These are phyloP conservation scores for Agapostemon virescens DNA, from an alignment of 2,888 invertebrate genomes.

Conservation along the genomic window DNA sequence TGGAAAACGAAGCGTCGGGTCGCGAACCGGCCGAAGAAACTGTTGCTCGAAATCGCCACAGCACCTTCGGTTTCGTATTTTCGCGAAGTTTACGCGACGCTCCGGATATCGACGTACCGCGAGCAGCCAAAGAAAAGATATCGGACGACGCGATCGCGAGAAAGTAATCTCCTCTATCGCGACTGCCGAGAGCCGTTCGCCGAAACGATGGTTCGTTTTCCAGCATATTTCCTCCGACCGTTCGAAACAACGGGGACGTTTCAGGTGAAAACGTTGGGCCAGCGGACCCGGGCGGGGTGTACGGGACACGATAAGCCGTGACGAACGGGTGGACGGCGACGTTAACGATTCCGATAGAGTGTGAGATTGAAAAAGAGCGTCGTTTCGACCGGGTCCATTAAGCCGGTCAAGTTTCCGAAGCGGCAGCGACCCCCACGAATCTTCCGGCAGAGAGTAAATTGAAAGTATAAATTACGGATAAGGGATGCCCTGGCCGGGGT, in stretches of 20 bases:
- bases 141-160: too few species aligned
- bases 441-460: conserved; percentile 72
- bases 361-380: conserved; percentile 56
- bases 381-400: conserved; percentile 53
- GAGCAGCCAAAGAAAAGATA: too few species aligned
- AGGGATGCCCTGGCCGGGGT: conserved; percentile 65
- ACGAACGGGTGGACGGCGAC: conserved; percentile 3
- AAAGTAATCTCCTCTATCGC: too few species aligned
- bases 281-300: not conserved
- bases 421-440: conserved; percentile 20
- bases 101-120: too few species aligned
- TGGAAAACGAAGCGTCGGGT: too few species aligned
- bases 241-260: not conserved
- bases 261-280: not conserved
- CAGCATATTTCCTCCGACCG: not conserved
- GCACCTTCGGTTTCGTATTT: too few species aligned
- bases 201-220: not conserved
- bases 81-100: too few species aligned
- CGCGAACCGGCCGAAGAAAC: too few species aligned
- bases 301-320: conserved; percentile 18
- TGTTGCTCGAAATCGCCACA: too few species aligned
- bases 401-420: conserved; percentile 41
- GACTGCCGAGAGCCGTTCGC: not conserved
- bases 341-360: conserved; percentile 56
- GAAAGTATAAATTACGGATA: conserved; percentile 79